Evolutionary conservation across 37 sponge, comb jelly and placozoan species (phyloP), one percentile per base, ranked within the genome.

Genomic region (Spongilla lacustris): DNA sequence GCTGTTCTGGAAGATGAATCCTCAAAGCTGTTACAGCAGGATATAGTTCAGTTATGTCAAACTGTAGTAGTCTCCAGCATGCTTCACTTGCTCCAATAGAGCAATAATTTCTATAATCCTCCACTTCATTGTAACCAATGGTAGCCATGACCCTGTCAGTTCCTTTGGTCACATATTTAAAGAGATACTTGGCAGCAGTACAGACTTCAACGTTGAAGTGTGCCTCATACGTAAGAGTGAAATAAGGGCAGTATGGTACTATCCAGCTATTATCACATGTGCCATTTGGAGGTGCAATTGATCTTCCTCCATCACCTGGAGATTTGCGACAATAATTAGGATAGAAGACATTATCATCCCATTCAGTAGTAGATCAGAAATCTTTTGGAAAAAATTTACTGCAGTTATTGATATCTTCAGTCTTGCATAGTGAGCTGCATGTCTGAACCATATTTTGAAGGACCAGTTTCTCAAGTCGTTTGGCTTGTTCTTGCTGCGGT

Each of bases 91-190:
- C 72, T 0, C 85, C 66, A 50, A 92, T 69, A 79, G 78, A 90
- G 0, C 90, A 0, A 1, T 67, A 76, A 0, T 85, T 70, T 66
- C 84, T 80, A 49, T 71, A 91, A 0, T 91, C 68, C 67, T 93
- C 88, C 66, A 50, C 50, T 0, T 1, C 12, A 36, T 68, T 67
- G 32, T n/a, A 24, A 48, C 25, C 68, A 26, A 92, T 69, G 30
- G 79, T 9, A 70, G 78, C 76, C 0, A 69, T 32, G 0, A 76
- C 87, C 28, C 71, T 71, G 71, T 90, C 93, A 67, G 50, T 4
- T 36, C 93, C 93, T 0, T 91, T 91, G 80, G 41, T 24, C 2
- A 90, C 78, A 82, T 91, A 91, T 75, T 86, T 92, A 37, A 80
- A 76, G 26, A 85, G 77, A 76, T 92, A 91, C 71, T 87, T 80